Evolutionary conservation across 2,888 invertebrate species (phyloP), one percentile per base, ranked within the genome.

Genomic region (Andricus quercusramuli): DNA sequence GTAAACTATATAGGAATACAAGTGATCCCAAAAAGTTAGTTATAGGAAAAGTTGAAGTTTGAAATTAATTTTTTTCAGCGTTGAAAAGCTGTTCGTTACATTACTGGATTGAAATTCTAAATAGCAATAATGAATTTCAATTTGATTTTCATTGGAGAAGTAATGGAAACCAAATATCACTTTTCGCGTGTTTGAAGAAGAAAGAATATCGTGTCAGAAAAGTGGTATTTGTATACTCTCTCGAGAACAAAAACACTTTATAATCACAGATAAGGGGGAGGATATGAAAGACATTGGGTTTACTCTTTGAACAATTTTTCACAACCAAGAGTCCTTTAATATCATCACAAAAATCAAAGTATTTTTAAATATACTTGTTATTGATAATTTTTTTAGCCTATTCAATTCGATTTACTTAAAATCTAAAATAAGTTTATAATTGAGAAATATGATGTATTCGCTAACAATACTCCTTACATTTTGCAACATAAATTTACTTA

Each of bases 121-220:
- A 68, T 17, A 68, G 20, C 20, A 68, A 68, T 15, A 56, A n/a
- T 9, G n/a, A 56, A 68, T 47, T 47, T 9, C 51, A 56, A 68
- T 47, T 47, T 68, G 9, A 68, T 29, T 68, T 47, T 47, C 25
- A 47, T 47, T 29, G 68, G 44, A 68, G 29, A 68, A 68, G 41
- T 66, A 66, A 66, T 66, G 41, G 3, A 66, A 66, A 41, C 17
- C 17, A 66, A 37, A 67, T 37, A 20, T 37, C 20, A 66, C 32
- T 37, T 66, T 66, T 20, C 25, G 20, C 25, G 25, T 22, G 25
- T 70, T 25, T 15, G 20, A 47, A 22, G 25, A 70, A 70, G 17
- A 25, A 70, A 44, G 17, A 70, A 44, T 29, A 15, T 9, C 25
- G 65, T 20, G 9, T n/a, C 9, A 56, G 56, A n/a, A 56, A n/a